Conservation (phyloP, 2,797 vertebrate genomes). For the Alauda arvensis region DNA sequence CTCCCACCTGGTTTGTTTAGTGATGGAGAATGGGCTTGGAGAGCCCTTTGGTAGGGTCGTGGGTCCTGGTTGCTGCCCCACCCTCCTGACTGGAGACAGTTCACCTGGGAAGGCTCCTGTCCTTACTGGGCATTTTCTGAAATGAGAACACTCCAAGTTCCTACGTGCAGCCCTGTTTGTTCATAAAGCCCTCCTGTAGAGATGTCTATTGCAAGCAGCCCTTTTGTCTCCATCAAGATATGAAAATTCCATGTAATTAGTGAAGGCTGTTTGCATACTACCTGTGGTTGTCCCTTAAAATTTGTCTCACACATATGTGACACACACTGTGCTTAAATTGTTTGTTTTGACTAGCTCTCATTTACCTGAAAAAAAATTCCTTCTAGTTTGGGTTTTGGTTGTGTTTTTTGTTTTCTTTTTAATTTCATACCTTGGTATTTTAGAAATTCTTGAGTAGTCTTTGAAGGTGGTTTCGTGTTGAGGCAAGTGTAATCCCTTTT, state of each 20-base stretch:
- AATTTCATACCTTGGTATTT: slow-evolving; percentile 5
- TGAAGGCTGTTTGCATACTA: not conserved
- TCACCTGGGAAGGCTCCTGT: not conserved
- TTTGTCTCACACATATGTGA: not conserved
- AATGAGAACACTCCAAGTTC: not conserved
- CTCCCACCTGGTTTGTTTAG: not conserved
- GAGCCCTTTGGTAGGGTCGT: not conserved
- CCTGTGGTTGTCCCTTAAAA: not conserved
- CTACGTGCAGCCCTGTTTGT: not conserved
- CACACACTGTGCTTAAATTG: not conserved
- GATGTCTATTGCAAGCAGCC: not conserved
- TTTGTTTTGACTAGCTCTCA: slow-evolving; percentile 27
- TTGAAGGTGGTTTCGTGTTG: slow-evolving; percentile 49
- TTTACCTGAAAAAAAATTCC: not conserved
- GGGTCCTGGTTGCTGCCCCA: not conserved
- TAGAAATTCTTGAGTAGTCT: slow-evolving; percentile 38
- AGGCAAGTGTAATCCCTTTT: slow-evolving; percentile 45
- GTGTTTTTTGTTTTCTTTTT: not conserved
- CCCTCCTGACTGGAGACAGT: not conserved
- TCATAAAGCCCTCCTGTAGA: not conserved
- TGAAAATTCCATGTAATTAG: slow-evolving; percentile 9
- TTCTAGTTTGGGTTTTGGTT: not conserved
- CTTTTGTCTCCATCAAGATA: slow-evolving; percentile 36
- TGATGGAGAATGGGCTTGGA: not conserved
- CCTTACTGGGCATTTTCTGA: not conserved